These are phyloP conservation scores for Burhinus bistriatus DNA, from an alignment of 2,113 vertebrate genomes.

Conservation along the genomic window DNA sequence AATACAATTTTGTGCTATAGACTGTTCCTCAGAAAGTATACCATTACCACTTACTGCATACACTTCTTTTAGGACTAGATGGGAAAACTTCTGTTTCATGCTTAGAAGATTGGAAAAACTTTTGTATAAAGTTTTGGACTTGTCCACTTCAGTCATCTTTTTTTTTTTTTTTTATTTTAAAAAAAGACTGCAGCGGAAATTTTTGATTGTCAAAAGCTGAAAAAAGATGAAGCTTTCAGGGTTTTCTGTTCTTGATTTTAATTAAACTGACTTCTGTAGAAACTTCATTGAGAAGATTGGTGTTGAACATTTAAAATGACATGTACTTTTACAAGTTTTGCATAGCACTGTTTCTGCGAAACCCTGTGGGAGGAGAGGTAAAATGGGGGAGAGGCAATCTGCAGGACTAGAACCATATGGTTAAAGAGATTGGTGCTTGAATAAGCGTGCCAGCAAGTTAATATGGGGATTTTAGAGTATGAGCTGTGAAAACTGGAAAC, in stretches of 20 bases:
- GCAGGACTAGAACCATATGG: slow-evolving; percentile 51
- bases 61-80: neutral
- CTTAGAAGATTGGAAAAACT: neutral
- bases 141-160: neutral
- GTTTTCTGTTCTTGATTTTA: neutral
- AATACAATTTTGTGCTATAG: neutral
- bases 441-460: neutral
- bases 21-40: neutral
- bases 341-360: neutral
- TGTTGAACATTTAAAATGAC: neutral
- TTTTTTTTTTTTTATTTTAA: too few relatives aligned
- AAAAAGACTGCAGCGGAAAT: neutral
- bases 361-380: slow-evolving; percentile 33
- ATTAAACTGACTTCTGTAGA: neutral
- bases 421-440: neutral
- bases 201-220: neutral
- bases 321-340: neutral
- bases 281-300: neutral
- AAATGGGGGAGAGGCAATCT: slow-evolving; percentile 28
- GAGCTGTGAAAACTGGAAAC: slow-evolving; percentile 8
- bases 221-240: neutral
- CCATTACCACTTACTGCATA: neutral
- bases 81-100: neutral
- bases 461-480: neutral
- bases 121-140: neutral